phyloP scores from a whole-genome alignment of 2,888 invertebrate species.

The Scaptomyza reducta region DNA sequence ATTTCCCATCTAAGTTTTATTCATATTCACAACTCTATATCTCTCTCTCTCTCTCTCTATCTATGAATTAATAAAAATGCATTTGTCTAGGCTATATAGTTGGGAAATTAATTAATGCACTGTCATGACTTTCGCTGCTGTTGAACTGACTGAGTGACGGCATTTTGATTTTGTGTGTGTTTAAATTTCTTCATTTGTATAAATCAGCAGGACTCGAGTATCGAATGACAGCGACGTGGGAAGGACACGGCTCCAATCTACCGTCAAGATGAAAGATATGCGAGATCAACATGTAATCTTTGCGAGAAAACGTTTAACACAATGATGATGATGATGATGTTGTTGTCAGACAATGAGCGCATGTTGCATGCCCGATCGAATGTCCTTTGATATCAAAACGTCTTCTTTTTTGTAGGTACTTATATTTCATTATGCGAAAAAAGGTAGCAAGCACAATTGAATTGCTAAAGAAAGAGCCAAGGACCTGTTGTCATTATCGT shows the following conservation, averaged over 20 bases:
- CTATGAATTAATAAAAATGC: conserved; percentile 56
- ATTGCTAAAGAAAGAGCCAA: conserved; percentile 23
- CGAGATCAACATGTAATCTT: conserved; percentile 82
- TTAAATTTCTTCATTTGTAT: conserved; percentile 44
- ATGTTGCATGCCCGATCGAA: conserved; percentile 80
- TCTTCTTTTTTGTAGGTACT: conserved; percentile 55
- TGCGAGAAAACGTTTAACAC: conserved; percentile 67
- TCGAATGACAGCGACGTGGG: conserved; percentile 81
- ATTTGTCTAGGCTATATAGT: conserved; percentile 35
- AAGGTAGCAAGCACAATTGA: conserved; percentile 59
- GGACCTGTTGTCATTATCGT: conserved; percentile 63
- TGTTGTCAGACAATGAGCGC: conserved; percentile 60
- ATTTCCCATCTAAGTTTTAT: conserved; percentile 21
- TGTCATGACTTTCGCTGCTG: conserved; percentile 56
- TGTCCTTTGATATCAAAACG: conserved; percentile 78
- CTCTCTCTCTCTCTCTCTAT: not conserved
- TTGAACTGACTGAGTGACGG: conserved; percentile 72
- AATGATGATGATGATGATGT: conserved; percentile 40
- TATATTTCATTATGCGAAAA: conserved; percentile 76
- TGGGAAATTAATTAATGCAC: conserved; percentile 66
- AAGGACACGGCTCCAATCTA: conserved; percentile 62
- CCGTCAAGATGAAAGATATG: conserved; percentile 78
- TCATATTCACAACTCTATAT: no score
- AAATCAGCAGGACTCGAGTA: conserved; percentile 31
- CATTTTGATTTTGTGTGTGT: conserved; percentile 82